Evolutionary conservation across 2,797 vertebrate species (phyloP).

Genomic region (Paramormyrops hopkinsi): DNA sequence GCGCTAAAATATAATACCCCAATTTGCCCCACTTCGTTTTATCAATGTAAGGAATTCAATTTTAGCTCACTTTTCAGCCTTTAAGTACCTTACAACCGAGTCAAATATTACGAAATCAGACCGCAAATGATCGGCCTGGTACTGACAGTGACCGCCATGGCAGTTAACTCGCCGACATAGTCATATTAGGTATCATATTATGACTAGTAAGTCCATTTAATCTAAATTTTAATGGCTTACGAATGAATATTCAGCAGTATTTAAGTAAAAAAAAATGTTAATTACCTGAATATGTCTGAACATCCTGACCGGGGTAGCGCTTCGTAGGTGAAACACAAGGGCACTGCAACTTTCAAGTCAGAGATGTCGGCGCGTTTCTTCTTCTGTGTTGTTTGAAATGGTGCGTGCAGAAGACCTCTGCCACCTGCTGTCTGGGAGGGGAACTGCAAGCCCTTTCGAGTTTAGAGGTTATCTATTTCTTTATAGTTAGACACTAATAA

Average conservation of each 20-base stretch:
- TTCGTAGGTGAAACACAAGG: slow-evolving; percentile 23
- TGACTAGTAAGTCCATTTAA: not conserved
- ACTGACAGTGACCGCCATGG: not conserved
- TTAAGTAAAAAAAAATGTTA: not conserved
- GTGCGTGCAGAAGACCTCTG: not conserved
- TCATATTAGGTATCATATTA: not conserved
- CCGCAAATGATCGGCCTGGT: not conserved
- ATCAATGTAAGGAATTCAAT: not conserved
- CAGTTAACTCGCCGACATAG: not conserved
- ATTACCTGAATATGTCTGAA: slow-evolving; percentile 23
- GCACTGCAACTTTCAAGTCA: not conserved
- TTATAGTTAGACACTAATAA: not conserved
- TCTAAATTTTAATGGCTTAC: not conserved
- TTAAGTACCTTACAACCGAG: not conserved
- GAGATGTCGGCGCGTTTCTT: not conserved
- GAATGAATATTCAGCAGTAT: not conserved
- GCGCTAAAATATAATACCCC: not conserved
- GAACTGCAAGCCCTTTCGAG: not conserved
- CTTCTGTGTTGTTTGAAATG: not conserved
- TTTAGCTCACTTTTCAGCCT: not conserved
- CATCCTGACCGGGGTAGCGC: not conserved
- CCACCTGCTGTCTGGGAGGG: not conserved
- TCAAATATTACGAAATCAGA: not conserved
- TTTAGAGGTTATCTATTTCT: not conserved
- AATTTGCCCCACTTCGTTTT: not conserved